Base-by-base conservation (phyloP, 2,888 invertebrate genomes). In the Amblyteles armatorius region DNA sequence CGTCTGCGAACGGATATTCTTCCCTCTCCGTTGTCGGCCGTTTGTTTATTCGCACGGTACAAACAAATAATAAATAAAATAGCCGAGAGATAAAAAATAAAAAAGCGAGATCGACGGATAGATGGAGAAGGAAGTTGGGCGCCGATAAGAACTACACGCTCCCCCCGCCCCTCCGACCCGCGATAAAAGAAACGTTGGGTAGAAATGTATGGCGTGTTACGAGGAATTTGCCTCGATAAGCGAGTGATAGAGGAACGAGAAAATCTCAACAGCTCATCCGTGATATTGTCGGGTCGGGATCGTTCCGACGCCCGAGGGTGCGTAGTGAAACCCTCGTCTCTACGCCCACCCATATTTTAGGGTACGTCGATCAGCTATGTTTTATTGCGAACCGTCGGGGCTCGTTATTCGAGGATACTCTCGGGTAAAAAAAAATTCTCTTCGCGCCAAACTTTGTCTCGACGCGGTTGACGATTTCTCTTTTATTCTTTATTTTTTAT, bases 351-450 rank as follows among this genome's bases (percentile, higher is more conserved):
- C 60, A 79, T 76, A 73, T 84, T 86, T 84, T 85, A 67, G 77
- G 84, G 57, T 80, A 82, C 76, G 86, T 76, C 79, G 79, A 87
- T 88, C 80, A 86, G 57, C 57, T 57, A 52, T 72, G 82, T 83
- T 85, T 87, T 86, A 86, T 87, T 85, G 83, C 81, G 16, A 5
- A 11, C 19, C 33, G 50, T 29, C 26, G 63, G 29, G 63, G 19
- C 6, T 76, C 29, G 57, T 50, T 29, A 65, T 52, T 36, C 65
- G 50, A 50, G 76, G 65, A 65, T 65, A 74, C 33, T 33, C n/a
- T 26, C 22, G 44, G 44, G 3, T 44, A 44, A 57, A 11, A 19
- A 55, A 19, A 22, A 52, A 19, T n/a, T 22, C 22, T 19, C 26
- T 26, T 22, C 57, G 11, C 26, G 22, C 22, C 13, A 11, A 57